Base-by-base conservation (phyloP, 2,888 invertebrate species). In the Tubulanus polymorphus region DNA sequence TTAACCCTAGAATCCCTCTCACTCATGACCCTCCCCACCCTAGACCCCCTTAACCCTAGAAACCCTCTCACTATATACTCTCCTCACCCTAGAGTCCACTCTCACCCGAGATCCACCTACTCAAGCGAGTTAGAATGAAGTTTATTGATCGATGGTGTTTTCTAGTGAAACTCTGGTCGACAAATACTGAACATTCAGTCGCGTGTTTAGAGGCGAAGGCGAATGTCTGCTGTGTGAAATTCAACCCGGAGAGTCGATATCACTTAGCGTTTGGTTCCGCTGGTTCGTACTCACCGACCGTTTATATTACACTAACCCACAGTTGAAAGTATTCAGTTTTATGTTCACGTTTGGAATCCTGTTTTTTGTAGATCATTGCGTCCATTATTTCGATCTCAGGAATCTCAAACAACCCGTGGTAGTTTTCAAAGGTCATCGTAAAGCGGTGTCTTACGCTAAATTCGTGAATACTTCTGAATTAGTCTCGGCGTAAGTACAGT, bases 201-300 rank as follows among this genome's bases (percentile, higher is more conserved):
- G 89, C 90, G 10, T 91, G 90, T 5, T 81, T 95, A 18, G 93
- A 94, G 79, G 93, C 93, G 1, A 90, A 91, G 79, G 93, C 93
- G 59, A 94, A 95, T 80, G 93, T 95, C 51, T 95, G 94, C 79
- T 94, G 93, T 80, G 94, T 95, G 18, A 89, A 93, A 75, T 91
- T 91, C 78, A 90, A 89, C 78, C 91, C 91, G 1, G 82, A 85
- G 59, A 90, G 89, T 62, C 87, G 91, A 0, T 90, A 88, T 75
- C 90, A 93, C 76, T 83, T 95, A 57, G 93, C 93, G 1, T 94
- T 93, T 81, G 94, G 94, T 15, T 92, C 92, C n/a, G 94, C 95
- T 26, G 82, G 81, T 82, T 59, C 55, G 64, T 5, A 41, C 35
- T 32, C n/a, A n/a, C n/a, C n/a, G n/a, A n/a, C n/a, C n/a, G n/a